Evolutionary conservation across 2,113 vertebrate genomes (phyloP), one percentile per base, ranked within the genome.

Genomic region (Irena cyanogastra): DNA sequence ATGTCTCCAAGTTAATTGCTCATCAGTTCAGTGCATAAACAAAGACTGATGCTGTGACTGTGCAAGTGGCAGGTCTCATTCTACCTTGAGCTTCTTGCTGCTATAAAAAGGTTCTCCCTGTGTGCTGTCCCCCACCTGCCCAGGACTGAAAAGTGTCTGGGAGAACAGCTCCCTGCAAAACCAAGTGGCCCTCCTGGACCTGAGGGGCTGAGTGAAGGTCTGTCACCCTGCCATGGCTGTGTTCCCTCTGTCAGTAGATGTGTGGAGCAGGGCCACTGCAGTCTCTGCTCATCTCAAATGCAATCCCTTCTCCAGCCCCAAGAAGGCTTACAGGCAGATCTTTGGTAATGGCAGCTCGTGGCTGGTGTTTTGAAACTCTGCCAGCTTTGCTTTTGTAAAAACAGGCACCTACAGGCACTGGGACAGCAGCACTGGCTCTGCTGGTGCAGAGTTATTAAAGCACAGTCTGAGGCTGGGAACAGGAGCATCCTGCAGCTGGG

Each of bases 1-100:
- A 92, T 93, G 44, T 44, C 92, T 90, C 60, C 61, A 49, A 94
- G 90, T 88, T 95, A 95, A 95, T 95, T 95, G 93, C 94, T 96
- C 93, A 72, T 89, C 89, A 90, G 66, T 50, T 93, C 7, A 3
- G 83, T 83, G 68, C 83, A 78, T 86, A 94, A 94, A 95, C 92
- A 90, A 96, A 93, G 92, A 59, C 83, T 52, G 92, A 93, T 90
- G 71, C 72, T 96, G 76, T 95, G 91, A 93, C 79, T 87, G n/a
- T 87, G 85, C 85, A 96, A 93, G 79, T 22, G 53, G 64, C 89
- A 72, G n/a, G 52, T 49, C 76, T 92, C 37, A 81, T 92, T 91
- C 79, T 60, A 70, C 16, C 0, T 3, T 30, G 33, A 80, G 63
- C 18, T 69, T 54, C 64, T 65, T 39, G 49, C 52, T 82, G 60